These are phyloP conservation scores for Acanthisitta chloris DNA, from an alignment of 2,113 vertebrate genomes.

Conservation along the genomic window DNA sequence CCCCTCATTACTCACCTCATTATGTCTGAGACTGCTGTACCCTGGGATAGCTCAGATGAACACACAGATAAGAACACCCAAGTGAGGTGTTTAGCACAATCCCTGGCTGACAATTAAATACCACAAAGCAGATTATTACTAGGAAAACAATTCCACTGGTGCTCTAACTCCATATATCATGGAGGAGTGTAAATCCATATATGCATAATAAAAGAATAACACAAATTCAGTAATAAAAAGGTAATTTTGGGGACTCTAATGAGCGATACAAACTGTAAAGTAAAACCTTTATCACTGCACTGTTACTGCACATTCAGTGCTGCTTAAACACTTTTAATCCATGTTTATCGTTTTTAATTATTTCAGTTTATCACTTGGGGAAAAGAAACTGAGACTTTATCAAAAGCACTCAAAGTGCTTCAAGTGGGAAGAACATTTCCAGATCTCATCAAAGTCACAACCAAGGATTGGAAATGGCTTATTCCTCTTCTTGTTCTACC, in stretches of 20 bases:
- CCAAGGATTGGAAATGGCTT: background rate
- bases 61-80: background rate
- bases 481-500: background rate
- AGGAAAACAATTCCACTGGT: background rate
- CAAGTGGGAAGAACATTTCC: background rate
- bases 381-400: background rate
- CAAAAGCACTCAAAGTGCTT: background rate
- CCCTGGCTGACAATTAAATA: background rate
- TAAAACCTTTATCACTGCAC: background rate
- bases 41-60: background rate
- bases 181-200: background rate
- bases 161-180: background rate
- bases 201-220: background rate
- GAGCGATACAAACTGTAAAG: background rate
- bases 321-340: background rate
- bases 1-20: background rate
- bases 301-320: background rate
- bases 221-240: background rate
- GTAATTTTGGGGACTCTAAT: background rate
- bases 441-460: background rate
- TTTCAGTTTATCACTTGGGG: background rate
- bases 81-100: background rate
- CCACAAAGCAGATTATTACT: background rate
- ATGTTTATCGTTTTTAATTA: background rate
- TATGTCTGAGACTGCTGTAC: background rate